Evolutionary conservation across 2,113 vertebrate species (phyloP).

Genomic region (Halichoeres trimaculatus): DNA sequence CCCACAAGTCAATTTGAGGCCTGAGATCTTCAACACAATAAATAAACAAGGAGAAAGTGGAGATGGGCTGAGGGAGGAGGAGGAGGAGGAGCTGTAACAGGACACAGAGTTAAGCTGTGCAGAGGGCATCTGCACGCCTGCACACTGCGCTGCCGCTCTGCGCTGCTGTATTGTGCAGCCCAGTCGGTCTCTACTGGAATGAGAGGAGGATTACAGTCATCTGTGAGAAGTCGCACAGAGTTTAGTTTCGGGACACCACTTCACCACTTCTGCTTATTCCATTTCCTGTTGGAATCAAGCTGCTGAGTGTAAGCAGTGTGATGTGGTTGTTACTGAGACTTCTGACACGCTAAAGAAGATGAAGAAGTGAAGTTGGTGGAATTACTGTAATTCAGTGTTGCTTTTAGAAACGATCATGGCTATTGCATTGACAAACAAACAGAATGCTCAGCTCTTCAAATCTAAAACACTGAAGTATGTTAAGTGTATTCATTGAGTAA

Average conservation of each 20-base stretch:
- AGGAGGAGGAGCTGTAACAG: constrained; percentile 4
- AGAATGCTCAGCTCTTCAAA: not conserved
- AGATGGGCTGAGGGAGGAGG: constrained; percentile 21
- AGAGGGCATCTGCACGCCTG: constrained; percentile 58
- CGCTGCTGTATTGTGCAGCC: constrained; percentile 39
- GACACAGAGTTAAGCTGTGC: constrained; percentile 53
- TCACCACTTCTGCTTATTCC: not conserved
- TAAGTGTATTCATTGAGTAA: no score
- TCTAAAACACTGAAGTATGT: no score
- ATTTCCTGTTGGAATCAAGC: constrained; percentile 1
- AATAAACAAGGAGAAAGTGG: constrained; percentile 69
- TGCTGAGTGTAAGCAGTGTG: not conserved
- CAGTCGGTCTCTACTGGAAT: constrained; percentile 46
- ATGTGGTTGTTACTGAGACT: not conserved
- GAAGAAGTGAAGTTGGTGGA: not conserved
- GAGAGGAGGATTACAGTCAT: constrained; percentile 56
- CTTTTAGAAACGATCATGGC: not conserved
- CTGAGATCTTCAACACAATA: constrained; percentile 66
- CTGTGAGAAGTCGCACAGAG: constrained; percentile 37
- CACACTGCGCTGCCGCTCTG: constrained; percentile 43
- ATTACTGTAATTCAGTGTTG: not conserved
- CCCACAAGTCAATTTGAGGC: constrained; percentile 72
- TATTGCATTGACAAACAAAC: not conserved
- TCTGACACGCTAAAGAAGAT: not conserved
- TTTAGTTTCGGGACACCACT: constrained; percentile 40